Evolutionary conservation across 2,888 invertebrate genomes (phyloP).

Genomic region (Epinotia demarniana): DNA sequence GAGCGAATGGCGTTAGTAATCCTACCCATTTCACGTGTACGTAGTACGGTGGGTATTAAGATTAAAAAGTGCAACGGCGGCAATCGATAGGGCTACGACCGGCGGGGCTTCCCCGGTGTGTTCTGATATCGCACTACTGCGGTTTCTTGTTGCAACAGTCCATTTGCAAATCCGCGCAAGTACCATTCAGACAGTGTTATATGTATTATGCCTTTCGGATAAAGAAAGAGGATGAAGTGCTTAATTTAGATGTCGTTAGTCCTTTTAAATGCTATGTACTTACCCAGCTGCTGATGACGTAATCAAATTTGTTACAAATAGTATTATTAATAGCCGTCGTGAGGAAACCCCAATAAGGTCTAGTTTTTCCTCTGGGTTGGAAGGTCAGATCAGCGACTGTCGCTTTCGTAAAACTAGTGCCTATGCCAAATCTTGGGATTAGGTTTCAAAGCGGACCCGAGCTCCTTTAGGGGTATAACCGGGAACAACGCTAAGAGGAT

Average conservation of each 20-base stretch:
- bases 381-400: no score
- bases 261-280: no score
- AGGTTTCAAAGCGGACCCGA: no score
- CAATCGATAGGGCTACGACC: constrained; percentile 23
- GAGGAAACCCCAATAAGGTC: no score
- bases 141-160: constrained; percentile 6
- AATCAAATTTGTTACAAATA: constrained; percentile 5
- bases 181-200: no score
- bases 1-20: neutral
- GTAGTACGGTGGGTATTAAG: neutral
- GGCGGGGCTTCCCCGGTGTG: constrained; percentile 17
- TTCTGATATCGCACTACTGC: constrained; percentile 25
- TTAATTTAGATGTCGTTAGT: neutral
- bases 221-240: neutral
- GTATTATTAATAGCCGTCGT: neutral
- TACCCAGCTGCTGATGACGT: neutral
- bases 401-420: no score
- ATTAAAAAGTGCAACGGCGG: constrained; percentile 23
- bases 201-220: neutral
- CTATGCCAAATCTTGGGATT: no score
- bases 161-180: constrained; percentile 10
- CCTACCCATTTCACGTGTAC: neutral
- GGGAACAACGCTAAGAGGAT: no score
- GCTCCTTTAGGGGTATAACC: no score
- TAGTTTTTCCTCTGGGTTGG: no score